Conservation (phyloP, 2,888 invertebrate genomes). For the Sphaerophoria rueppellii region DNA sequence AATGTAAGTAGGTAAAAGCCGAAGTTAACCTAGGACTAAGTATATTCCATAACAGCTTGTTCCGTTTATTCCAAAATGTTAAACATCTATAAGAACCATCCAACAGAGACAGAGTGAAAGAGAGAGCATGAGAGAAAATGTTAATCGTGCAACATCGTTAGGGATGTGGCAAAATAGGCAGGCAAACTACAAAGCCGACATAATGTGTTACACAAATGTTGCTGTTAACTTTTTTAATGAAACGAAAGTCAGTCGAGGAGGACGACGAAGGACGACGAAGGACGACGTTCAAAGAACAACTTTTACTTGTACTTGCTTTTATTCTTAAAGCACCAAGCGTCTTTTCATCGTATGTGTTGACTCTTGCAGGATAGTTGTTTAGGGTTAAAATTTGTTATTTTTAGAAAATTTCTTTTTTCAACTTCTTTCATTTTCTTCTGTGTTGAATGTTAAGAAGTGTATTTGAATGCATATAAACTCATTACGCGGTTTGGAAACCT, state of each 20-base stretch:
- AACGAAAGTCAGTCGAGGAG: conserved; percentile 45
- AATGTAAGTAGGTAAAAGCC: no score
- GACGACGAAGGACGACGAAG: no score
- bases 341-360: not conserved
- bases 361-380: conserved; percentile 16
- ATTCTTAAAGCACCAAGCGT: not conserved
- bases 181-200: conserved; percentile 30
- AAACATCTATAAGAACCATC: no score
- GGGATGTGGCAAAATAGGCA: conserved; percentile 19
- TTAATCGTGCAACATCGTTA: conserved; percentile 63
- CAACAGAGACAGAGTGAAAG: not conserved
- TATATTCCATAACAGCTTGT: no score
- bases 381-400: conserved; percentile 56
- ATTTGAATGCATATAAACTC: conserved; percentile 63
- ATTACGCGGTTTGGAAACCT: conserved; percentile 61
- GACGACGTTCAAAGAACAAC: not conserved
- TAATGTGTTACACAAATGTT: conserved; percentile 69
- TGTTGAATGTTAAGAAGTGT: conserved; percentile 42
- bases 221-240: conserved; percentile 72
- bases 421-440: conserved; percentile 24
- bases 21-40: no score
- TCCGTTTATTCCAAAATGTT: no score
- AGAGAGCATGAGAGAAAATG: conserved; percentile 24
- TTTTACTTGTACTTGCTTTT: not conserved
- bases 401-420: not conserved